Evolutionary conservation across 2,888 invertebrate species (phyloP), one percentile per base, ranked within the genome.

Genomic region (Alentia gelatinosa): DNA sequence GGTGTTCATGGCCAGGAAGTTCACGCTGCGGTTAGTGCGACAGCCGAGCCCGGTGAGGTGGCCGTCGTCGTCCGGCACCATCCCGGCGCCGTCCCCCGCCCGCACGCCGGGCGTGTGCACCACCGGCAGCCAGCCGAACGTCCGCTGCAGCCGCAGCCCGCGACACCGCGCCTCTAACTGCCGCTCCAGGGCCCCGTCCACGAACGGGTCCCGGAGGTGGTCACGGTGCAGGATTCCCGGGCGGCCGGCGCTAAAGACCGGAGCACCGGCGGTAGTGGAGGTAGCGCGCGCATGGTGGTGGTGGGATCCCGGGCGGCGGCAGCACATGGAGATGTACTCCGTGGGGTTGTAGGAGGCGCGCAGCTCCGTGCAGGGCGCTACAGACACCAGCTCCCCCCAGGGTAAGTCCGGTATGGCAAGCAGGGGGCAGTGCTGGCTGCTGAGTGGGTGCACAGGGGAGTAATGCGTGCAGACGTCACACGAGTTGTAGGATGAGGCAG

Each of bases 1-100:
- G 93, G 97, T 97, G 95, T 98, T 98, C 93, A 98, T 97, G 0
- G 98, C 97, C 50, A 98, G 96, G 92, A 98, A 97, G 19, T 96
- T 96, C 89, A 98, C 94, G 23, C 97, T 97, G 93, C 96, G 96
- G 95, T 98, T 98, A 3, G 96, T 96, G 68, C 93, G 92, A 93
- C 97, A 97, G 0, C 95, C 95, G 7, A 96, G 93, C 23, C 96
- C 96, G 9, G 94, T 93, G 50, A 95, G 93, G 89, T 93, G 92
- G 12, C n/a, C 19, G 9, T 7, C 40, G 4, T 33, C 56, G n/a
- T 9, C 23, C 3, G 19, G 19, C 0, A 56, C 83, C 23, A 9
- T 26, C n/a, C 30, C 26, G 9, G 26, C 33, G n/a, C 30, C 30
- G 0, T 37, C 39, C 5, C n/a, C 33, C 19, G 39, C 83, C 33